A percentile compares a stretch with the other conserved stretches of the same genome.
Evolutionary conservation across 2,797 vertebrate genomes (phyloP).

Genomic region (Pipistrellus pygmaeus): DNA sequence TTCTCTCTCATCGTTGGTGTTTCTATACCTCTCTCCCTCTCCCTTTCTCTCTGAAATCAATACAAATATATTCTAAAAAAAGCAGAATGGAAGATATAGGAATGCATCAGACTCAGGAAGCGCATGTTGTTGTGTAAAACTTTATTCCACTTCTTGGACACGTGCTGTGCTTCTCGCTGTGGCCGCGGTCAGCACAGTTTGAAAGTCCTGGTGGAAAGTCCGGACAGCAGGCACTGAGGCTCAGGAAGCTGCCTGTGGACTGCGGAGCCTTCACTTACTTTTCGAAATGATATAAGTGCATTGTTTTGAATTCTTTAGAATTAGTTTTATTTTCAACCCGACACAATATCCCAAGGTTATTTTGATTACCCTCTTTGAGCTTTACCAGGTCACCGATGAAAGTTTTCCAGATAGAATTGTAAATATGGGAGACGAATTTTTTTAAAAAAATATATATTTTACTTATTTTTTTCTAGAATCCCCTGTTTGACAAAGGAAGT

Average conservation of each 20-base stretch:
- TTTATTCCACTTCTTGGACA: not conserved
- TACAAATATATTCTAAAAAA: no score
- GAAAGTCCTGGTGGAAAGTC: not conserved
- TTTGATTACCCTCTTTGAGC: constrained; percentile 27
- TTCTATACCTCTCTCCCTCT: no score
- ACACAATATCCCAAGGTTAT: not conserved
- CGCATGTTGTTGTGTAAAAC: not conserved
- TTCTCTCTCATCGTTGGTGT: no score
- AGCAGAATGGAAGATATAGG: not conserved
- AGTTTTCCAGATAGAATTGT: not conserved
- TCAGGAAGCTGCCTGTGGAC: not conserved
- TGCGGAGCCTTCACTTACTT: constrained; percentile 34
- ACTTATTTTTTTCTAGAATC: no score
- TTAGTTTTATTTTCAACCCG: constrained; percentile 24
- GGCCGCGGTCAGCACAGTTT: not conserved
- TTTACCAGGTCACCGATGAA: not conserved
- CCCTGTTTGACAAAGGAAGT: no score
- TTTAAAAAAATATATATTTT: no score
- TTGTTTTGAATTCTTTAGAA: constrained; percentile 48
- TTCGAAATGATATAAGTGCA: not conserved
- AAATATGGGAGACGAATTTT: not conserved
- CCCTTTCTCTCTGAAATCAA: no score
- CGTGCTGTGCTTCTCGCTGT: not conserved
- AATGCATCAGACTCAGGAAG: not conserved
- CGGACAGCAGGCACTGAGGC: not conserved